These are phyloP conservation scores for Teleopsis dalmanni DNA, from an alignment of 1,140 invertebrate genomes.

Conservation along the genomic window DNA sequence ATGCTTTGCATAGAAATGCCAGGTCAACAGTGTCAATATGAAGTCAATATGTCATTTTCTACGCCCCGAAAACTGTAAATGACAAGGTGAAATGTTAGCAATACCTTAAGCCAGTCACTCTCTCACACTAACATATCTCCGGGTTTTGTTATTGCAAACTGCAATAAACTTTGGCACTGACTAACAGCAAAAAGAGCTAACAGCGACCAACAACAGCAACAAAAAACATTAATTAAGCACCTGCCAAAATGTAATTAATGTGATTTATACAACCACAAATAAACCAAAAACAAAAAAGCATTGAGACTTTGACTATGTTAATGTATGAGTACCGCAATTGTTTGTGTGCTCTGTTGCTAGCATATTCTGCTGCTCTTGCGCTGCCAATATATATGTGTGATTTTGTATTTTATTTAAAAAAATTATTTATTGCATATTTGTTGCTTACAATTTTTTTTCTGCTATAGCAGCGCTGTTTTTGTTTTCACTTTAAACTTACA, in stretches of 20 bases:
- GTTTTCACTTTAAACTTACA: too few species aligned
- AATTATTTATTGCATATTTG: too few species aligned
- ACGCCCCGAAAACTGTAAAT: neutral
- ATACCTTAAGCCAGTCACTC: neutral
- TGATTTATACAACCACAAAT: neutral
- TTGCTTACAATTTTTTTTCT: too few species aligned
- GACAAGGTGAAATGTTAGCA: too few species aligned
- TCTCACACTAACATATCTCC: neutral
- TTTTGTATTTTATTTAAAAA: too few species aligned
- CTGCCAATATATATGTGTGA: too few species aligned
- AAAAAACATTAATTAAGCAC: conserved; percentile 5
- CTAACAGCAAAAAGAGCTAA: neutral
- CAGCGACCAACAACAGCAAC: neutral
- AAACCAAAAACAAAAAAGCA: neutral
- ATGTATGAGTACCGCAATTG: neutral
- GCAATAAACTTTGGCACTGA: neutral
- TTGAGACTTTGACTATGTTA: neutral
- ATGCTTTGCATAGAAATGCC: too few species aligned
- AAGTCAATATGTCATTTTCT: conserved; percentile 9
- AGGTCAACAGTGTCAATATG: conserved; percentile 8
- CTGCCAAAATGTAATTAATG: conserved; percentile 14
- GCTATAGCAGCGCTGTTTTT: too few species aligned
- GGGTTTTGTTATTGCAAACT: neutral
- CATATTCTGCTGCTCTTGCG: too few species aligned
- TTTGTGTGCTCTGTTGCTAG: too few species aligned